These are phyloP conservation scores for Callyntrura guangdongensis DNA, from an alignment of 2,888 invertebrate species.

Conservation along the genomic window DNA sequence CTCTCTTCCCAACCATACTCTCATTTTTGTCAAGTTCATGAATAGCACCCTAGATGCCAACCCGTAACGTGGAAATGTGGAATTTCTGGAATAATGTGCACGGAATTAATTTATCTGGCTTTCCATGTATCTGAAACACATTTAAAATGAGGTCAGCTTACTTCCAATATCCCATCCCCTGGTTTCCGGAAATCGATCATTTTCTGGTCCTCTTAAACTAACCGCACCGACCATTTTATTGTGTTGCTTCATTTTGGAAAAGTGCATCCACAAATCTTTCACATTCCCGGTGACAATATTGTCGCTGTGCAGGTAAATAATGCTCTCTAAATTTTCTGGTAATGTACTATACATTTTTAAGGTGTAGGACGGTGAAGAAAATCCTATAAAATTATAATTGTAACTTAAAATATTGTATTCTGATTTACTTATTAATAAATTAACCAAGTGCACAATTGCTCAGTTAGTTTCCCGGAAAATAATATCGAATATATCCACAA, in stretches of 20 bases:
- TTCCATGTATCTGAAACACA: too few relatives aligned
- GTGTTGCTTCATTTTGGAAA: not conserved
- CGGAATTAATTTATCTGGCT: not conserved
- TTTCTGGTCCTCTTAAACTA: not conserved
- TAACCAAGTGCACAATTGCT: too few relatives aligned
- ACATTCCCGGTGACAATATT: not conserved
- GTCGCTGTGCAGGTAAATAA: not conserved
- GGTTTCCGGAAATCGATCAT: not conserved
- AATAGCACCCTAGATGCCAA: not conserved
- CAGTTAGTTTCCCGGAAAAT: not conserved
- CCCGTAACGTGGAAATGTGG: not conserved
- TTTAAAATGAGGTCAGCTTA: not conserved
- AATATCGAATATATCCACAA: not conserved
- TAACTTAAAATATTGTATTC: too few relatives aligned
- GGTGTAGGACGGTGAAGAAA: too few relatives aligned
- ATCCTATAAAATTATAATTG: too few relatives aligned
- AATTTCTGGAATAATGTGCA: not conserved
- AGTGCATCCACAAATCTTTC: not conserved
- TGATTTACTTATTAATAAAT: too few relatives aligned
- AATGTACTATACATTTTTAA: too few relatives aligned
- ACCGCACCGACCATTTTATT: not conserved
- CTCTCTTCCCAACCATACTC: not conserved
- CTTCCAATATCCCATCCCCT: not conserved
- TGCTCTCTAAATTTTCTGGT: not conserved
- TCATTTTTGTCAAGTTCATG: not conserved